These are phyloP conservation scores for Carcinoscorpius rotundicauda DNA, from an alignment of 1,140 invertebrate genomes.

Conservation along the genomic window DNA sequence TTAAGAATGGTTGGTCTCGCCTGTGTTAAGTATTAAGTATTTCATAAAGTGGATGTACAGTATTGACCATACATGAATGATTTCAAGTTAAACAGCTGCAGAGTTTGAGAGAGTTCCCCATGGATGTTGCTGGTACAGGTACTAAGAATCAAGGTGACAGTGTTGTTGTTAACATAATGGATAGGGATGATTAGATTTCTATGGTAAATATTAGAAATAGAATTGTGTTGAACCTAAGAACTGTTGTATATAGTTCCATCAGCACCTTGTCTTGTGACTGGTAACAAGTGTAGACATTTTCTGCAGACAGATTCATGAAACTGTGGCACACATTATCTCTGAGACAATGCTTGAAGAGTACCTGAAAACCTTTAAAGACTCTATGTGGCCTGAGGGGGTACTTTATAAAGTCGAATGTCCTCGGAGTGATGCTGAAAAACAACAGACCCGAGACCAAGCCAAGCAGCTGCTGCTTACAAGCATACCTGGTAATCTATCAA, in stretches of 20 bases:
- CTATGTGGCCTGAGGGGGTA: conserved; percentile 74
- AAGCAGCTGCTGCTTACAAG: conserved; percentile 33
- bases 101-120: no score
- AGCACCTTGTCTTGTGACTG: neutral
- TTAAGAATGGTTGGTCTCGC: no score
- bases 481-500: conserved; percentile 29
- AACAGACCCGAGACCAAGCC: conserved; percentile 37
- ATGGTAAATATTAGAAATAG: neutral
- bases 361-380: conserved; percentile 63
- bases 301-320: conserved; percentile 69
- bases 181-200: no score
- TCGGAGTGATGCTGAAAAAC: conserved; percentile 52
- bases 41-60: no score
- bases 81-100: no score
- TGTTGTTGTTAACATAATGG: no score
- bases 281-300: neutral
- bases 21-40: no score
- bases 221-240: neutral
- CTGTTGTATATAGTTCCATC: neutral
- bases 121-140: no score
- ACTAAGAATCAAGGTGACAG: no score
- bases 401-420: conserved; percentile 36
- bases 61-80: no score
- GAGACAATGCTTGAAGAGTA: conserved; percentile 84
- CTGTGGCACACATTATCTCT: conserved; percentile 70